A percentile compares a stretch with the other conserved stretches of the same genome.
Evolutionary conservation across 2,113 vertebrate species (phyloP).

Genomic region (Trogon surrucura): DNA sequence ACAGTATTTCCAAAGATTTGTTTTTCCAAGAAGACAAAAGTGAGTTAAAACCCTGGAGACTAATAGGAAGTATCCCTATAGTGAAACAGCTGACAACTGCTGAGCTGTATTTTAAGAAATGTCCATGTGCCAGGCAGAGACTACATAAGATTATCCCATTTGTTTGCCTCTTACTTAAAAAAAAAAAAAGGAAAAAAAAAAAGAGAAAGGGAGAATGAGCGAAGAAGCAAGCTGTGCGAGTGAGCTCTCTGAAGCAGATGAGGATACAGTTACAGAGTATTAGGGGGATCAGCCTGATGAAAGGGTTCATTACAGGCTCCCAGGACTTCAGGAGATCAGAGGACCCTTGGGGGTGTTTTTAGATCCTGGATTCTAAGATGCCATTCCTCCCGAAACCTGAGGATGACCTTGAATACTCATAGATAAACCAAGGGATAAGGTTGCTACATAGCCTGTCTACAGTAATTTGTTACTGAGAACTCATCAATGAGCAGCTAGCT

Average conservation of each 20-base stretch:
- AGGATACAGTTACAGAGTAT: background rate
- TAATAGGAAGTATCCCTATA: background rate
- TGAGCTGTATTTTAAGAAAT: background rate
- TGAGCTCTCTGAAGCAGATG: background rate
- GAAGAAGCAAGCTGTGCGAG: background rate
- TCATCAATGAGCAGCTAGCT: background rate
- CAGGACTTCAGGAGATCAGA: background rate
- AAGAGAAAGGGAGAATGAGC: background rate
- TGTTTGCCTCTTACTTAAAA: background rate
- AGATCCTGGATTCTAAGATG: background rate
- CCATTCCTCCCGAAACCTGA: constrained; percentile 8
- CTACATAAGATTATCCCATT: background rate
- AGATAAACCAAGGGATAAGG: background rate
- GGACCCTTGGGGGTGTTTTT: background rate
- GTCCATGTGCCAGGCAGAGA: background rate
- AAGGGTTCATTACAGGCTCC: background rate
- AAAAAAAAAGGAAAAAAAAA: background rate
- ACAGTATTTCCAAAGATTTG: background rate
- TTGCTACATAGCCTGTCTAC: background rate
- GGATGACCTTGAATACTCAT: background rate
- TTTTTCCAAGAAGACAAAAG: background rate
- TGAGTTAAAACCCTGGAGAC: background rate
- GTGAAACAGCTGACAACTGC: background rate
- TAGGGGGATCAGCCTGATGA: background rate
- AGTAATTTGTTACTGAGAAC: background rate